Evolutionary conservation across 2,113 vertebrate genomes (phyloP), one percentile per base, ranked within the genome.

Genomic region (Gorsachius goisagi): DNA sequence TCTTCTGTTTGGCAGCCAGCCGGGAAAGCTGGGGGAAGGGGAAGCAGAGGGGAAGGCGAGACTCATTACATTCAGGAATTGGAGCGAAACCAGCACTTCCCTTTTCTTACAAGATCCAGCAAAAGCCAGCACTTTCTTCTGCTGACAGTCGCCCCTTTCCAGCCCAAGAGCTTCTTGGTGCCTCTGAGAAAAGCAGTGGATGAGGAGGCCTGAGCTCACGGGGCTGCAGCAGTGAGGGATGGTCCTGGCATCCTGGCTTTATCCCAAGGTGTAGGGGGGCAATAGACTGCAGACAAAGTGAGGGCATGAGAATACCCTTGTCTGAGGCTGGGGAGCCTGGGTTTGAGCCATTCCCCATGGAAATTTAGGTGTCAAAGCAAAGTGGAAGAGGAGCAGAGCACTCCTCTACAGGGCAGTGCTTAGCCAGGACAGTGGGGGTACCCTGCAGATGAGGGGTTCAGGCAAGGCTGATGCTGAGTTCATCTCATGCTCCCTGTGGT

Each of bases 21-120:
- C 52, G 35, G 89, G 80, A 67, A 67, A 85, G 66, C 84, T 90
- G 89, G 73, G 83, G 93, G 80, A 84, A 75, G 59, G 86, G 77
- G 52, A 39, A 47, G 73, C 32, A 18, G 41, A 50, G 67, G 32
- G 82, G 66, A 67, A 82, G 35, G 35, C 37, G 50, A 74, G 32
- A 32, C 32, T 85, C n/a, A 1, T n/a, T 62, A 7, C 11, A 2
- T 15, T 76, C 15, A 1, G 82, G 53, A 44, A 33, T 50, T 0
- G 0, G 58, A 58, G 32, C 24, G 52, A 77, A 93, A 87, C 30
- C 64, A 53, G 59, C 69, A 9, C 68, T 86, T 79, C 11, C 24
- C 58, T 69, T 44, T 77, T 45, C 64, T 49, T 23, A 49, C 39
- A n/a, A 41, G 56, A 58, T 9, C 26, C 81, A 84, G 58, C 32